phyloP scores from a whole-genome alignment of 2,797 vertebrate species.

The Dryobates pubescens region DNA sequence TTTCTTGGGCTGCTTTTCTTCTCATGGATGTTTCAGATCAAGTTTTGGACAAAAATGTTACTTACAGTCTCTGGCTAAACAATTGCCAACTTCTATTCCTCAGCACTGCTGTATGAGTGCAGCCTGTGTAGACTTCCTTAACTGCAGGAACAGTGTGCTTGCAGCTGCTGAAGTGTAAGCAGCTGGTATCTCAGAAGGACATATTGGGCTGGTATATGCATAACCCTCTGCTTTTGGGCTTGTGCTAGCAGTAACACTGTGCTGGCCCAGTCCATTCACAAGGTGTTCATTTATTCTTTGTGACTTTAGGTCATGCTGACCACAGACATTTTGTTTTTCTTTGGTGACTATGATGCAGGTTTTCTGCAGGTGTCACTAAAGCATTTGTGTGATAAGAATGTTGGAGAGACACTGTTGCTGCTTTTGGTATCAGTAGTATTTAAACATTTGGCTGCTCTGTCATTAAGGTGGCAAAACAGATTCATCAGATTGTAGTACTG shows the following conservation, averaged over 20 bases:
- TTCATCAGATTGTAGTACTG: not conserved
- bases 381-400: not conserved
- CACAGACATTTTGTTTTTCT: not conserved
- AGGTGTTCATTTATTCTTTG: not conserved
- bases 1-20: not conserved
- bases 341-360: not conserved
- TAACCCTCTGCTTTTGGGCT: not conserved
- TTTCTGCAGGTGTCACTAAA: not conserved
- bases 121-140: not conserved
- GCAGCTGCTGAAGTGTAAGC: not conserved
- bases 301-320: not conserved
- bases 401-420: not conserved
- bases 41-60: not conserved
- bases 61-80: not conserved
- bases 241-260: rapidly evolving
- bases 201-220: rapidly evolving
- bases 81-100: not conserved
- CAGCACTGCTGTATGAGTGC: not conserved
- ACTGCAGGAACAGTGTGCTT: not conserved
- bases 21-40: not conserved
- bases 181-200: not conserved
- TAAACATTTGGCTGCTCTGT: not conserved
- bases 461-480: not conserved
- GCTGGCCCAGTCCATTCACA: not conserved
- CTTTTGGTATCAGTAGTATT: not conserved